Percentiles rank a stretch among this genome's conserved stretches.
These are phyloP conservation scores for Bathynomus jamesi DNA, from an alignment of 1,140 invertebrate genomes.

Conservation along the genomic window DNA sequence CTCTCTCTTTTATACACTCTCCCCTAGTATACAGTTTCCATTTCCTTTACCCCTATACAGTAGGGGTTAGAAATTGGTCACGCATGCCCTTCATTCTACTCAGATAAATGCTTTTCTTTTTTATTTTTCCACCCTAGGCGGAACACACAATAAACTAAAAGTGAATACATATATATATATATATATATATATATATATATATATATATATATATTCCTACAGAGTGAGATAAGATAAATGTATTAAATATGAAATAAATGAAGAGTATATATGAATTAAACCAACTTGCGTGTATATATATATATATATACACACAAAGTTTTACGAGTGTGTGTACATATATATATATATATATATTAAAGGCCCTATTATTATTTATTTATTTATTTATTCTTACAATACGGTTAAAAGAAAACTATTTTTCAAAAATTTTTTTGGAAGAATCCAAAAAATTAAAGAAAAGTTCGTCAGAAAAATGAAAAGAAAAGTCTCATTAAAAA, in stretches of 20 bases:
- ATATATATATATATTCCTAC: neutral
- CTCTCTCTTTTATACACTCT: neutral
- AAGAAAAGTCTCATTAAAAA: no score
- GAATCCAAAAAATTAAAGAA: no score
- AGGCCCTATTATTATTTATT: neutral
- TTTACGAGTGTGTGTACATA: neutral
- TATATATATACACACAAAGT: neutral
- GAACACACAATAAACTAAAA: no score
- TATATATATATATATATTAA: neutral
- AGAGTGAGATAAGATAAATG: no score
- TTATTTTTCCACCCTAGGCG: no score
- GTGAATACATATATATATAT: neutral
- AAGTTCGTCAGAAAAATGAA: no score
- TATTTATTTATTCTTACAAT: neutral
- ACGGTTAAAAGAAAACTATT: no score
- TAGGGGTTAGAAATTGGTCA: neutral
- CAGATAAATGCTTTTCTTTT: neutral
- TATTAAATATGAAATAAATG: neutral
- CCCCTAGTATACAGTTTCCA: neutral
- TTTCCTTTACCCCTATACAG: neutral
- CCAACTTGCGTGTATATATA: neutral
- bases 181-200: constrained; percentile 2
- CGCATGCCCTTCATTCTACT: neutral
- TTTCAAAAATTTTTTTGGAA: no score
- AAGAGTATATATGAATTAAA: neutral